Percentiles rank a stretch among this genome's conserved stretches.
Conservation (phyloP, 1,140 invertebrate species). For the Drosophila chauvacae region DNA sequence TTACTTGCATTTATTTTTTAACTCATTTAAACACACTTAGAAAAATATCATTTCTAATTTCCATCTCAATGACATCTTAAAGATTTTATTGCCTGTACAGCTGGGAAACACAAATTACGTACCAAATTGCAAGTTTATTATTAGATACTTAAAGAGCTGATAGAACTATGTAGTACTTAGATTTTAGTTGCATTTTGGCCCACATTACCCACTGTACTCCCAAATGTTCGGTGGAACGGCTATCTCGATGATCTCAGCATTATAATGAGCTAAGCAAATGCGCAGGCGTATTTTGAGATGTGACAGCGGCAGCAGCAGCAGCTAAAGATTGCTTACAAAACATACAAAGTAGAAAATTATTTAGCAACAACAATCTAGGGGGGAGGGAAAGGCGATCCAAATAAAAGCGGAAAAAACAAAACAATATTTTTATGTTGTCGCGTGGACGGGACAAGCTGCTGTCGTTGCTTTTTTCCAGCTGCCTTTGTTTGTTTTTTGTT, state of each 20-base stretch:
- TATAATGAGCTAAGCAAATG: constrained; percentile 44
- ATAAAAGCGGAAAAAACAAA: constrained; percentile 30
- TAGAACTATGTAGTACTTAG: background rate
- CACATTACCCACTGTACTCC: constrained; percentile 13
- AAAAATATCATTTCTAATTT: background rate
- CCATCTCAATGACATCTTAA: background rate
- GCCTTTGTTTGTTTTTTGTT: constrained; percentile 1
- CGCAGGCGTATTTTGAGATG: constrained; percentile 53
- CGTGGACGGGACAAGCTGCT: constrained; percentile 40
- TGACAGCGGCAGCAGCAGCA: constrained; percentile 11
- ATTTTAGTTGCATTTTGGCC: background rate
- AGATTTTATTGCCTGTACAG: background rate
- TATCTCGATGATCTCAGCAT: constrained; percentile 42
- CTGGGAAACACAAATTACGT: background rate
- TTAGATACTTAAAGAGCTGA: background rate
- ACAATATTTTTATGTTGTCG: constrained; percentile 44
- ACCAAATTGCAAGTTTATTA: background rate
- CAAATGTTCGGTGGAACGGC: constrained; percentile 19
- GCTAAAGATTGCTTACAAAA: constrained; percentile 45
- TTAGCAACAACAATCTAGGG: constrained; percentile 20
- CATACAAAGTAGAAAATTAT: constrained; percentile 47
- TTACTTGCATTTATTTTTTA: background rate
- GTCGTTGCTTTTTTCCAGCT: constrained; percentile 20
- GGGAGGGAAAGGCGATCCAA: constrained; percentile 13
- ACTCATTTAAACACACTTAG: background rate